Base-by-base conservation (phyloP, 2,797 vertebrate genomes). In the Gobionotothen gibberifrons region DNA sequence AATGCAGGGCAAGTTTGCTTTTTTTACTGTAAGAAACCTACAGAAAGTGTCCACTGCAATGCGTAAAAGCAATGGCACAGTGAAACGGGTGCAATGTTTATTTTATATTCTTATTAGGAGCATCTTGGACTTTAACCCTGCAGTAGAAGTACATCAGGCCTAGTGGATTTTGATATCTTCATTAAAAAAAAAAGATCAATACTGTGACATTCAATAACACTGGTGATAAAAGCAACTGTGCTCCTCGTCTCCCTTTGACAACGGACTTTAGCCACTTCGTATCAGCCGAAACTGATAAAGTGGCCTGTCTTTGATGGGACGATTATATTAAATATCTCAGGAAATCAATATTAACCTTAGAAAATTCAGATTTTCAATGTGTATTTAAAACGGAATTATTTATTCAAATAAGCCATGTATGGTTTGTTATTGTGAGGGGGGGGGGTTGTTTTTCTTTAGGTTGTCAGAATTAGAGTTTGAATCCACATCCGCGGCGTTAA, bases 401-500 rank as follows among this genome's bases (percentile, higher is more conserved):
- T 9, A n/a, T 60, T 7, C 9, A 11, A 60, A 65, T 61, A 29
- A 51, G 54, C 2, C 1, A 12, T 8, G 5, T 21, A 1, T 11
- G 3, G 44, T 21, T 26, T 40, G 57, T 36, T 8, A 10, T 55
- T 74, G 2, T 63, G 14, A 2, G n/a, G 39, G 51, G 39, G 42
- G 3, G 51, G 51, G 39, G 42, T 7, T 13, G 47, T 2, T 52
- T 36, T 52, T 58, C 40, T 74, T 89, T 71, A 75, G 59, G 63
- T 83, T 86, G 88, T 88, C 69, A 90, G 88, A 85, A 81, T 87
- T 86, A 79, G 72, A 48, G 22, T 13, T 17, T 60, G 89, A 95
- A 95, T 95, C 94, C 93, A 95, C 95, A 94, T 95, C 86, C 59
- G 8, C n/a, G 40, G 85, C 58, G 86, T 90, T n/a, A 86, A 90